Percentiles rank a stretch among this genome's conserved stretches.
phyloP scores from a whole-genome alignment of 2,113 vertebrate genomes.

The Bostrychus sinensis region DNA sequence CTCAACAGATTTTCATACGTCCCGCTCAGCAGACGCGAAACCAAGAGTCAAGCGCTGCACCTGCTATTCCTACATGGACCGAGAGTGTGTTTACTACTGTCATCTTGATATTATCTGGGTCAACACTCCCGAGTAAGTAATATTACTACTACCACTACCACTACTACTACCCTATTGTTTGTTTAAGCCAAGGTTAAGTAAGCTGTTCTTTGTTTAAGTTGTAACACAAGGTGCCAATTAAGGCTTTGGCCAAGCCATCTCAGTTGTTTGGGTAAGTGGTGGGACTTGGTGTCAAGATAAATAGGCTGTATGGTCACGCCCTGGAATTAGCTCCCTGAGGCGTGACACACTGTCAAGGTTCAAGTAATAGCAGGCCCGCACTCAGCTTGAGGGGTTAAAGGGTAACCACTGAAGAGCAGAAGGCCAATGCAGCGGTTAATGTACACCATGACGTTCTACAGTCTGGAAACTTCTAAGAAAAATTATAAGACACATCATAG shows the following conservation, averaged over 20 bases:
- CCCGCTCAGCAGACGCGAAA: constrained; percentile 41
- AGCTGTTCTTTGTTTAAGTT: neutral
- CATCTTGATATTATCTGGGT: constrained; percentile 98
- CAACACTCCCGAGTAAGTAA: constrained; percentile 93
- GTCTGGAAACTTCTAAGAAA: neutral
- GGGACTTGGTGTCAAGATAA: neutral
- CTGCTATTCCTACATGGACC: constrained; percentile 91
- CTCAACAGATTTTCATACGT: constrained; percentile 6
- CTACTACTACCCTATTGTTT: neutral
- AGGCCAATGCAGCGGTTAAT: neutral
- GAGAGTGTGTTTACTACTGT: constrained; percentile 97
- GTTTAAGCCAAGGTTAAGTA: too few species aligned
- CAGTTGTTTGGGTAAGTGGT: neutral
- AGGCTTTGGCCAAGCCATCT: constrained; percentile 5
- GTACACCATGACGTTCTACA: neutral
- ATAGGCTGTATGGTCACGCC: constrained; percentile 11
- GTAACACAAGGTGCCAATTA: constrained; percentile 8
- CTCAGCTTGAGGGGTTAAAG: neutral
- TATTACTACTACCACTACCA: neutral
- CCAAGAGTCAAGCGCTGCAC: constrained; percentile 89
- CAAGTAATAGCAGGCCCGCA: constrained; percentile 55
- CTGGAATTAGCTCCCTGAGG: constrained; percentile 18
- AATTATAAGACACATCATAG: neutral
- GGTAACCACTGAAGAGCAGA: neutral
- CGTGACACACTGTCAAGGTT: constrained; percentile 23